Evolutionary conservation across 2,888 invertebrate species (phyloP).

Genomic region (Endotricha flammealis): DNA sequence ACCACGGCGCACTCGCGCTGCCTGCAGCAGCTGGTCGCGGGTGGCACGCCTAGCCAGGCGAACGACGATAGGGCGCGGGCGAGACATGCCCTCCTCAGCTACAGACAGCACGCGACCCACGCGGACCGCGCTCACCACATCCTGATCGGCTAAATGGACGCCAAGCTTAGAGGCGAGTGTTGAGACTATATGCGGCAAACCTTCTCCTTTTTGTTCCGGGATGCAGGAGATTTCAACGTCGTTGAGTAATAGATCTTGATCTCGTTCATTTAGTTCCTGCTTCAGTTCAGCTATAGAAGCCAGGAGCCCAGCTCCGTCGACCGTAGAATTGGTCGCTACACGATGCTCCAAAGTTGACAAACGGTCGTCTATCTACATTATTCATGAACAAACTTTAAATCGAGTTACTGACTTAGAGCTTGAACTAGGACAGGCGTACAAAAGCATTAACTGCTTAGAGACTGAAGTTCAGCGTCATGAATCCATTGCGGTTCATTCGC

Average conservation of each 20-base stretch:
- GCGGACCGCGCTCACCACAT: not conserved
- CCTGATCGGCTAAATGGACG: not conserved
- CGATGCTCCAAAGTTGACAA: too few relatives aligned
- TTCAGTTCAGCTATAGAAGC: too few relatives aligned
- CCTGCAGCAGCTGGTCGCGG: slow-evolving; percentile 5
- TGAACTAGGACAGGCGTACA: too few relatives aligned
- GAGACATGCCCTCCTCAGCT: not conserved
- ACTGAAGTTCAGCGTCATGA: too few relatives aligned
- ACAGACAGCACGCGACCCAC: not conserved
- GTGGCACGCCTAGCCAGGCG: slow-evolving; percentile 6
- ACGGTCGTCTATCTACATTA: too few relatives aligned
- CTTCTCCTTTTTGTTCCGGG: slow-evolving; percentile 3
- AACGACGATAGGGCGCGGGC: slow-evolving; percentile 5
- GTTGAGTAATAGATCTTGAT: not conserved
- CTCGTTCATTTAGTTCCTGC: slow-evolving; percentile 2
- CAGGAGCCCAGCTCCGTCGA: too few relatives aligned
- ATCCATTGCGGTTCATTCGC: too few relatives aligned
- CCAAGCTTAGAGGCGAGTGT: not conserved
- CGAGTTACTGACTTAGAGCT: too few relatives aligned
- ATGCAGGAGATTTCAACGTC: slow-evolving; percentile 2
- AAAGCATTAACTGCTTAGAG: too few relatives aligned
- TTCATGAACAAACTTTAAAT: too few relatives aligned
- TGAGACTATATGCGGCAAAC: slow-evolving; percentile 2
- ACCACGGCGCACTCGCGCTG: slow-evolving; percentile 8
- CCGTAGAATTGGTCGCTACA: too few relatives aligned